Evolutionary conservation across 2,113 vertebrate genomes (phyloP).

Genomic region (Motacilla tschutschensis): DNA sequence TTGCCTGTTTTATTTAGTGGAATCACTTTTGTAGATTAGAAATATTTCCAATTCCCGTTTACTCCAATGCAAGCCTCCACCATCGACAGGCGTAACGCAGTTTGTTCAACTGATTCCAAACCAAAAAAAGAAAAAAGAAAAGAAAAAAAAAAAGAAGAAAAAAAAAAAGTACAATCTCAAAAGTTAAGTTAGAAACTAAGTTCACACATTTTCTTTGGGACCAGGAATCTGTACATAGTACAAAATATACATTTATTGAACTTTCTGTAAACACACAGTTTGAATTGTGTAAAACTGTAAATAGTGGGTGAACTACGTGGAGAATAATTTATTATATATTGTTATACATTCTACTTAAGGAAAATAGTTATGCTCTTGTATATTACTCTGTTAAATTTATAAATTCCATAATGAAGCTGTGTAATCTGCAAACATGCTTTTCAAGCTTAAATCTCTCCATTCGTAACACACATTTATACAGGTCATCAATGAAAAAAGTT

Average conservation of each 20-base stretch:
- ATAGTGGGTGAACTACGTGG: conserved; percentile 79
- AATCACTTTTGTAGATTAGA: conserved; percentile 85
- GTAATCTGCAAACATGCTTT: conserved; percentile 79
- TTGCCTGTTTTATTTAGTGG: conserved; percentile 91
- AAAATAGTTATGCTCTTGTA: conserved; percentile 82
- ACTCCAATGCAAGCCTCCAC: conserved; percentile 73
- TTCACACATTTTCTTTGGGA: conserved; percentile 83
- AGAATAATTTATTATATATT: conserved; percentile 84
- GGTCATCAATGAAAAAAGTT: conserved; percentile 59
- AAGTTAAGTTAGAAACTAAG: conserved; percentile 81
- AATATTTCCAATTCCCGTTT: conserved; percentile 73
- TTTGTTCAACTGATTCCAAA: conserved; percentile 75
- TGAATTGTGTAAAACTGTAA: conserved; percentile 83
- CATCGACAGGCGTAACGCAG: conserved; percentile 82
- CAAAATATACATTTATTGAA: conserved; percentile 90
- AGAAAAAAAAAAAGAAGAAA: conserved; percentile 58
- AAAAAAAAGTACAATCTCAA: conserved; percentile 79
- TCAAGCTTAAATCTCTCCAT: conserved; percentile 71
- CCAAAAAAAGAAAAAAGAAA: conserved; percentile 54
- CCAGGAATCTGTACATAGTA: conserved; percentile 84
- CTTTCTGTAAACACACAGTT: conserved; percentile 76
- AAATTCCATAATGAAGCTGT: conserved; percentile 62
- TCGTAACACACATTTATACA: conserved; percentile 66
- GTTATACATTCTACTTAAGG: conserved; percentile 76
- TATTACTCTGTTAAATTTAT: conserved; percentile 71